Base-by-base conservation (phyloP, 2,888 invertebrate species). In the Noctua comes region DNA sequence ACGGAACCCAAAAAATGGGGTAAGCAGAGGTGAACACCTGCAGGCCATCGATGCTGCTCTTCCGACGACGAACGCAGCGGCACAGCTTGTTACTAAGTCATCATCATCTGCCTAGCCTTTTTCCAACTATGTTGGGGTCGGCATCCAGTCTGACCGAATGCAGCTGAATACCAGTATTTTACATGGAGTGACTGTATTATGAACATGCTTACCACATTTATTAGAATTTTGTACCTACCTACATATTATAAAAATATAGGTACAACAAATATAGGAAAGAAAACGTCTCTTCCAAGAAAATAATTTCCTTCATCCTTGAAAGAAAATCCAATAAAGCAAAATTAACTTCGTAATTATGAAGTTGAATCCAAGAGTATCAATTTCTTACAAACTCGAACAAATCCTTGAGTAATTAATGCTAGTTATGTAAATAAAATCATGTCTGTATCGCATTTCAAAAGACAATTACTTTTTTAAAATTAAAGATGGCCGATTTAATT, bases 301-400 rank as follows among this genome's bases (percentile, higher is more conserved):
- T 31, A 5, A n/a, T 54, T 43, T 31, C 7, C 21, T 62, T 65
- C 11, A 62, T 57, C n/a, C n/a, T 62, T 46, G 46, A 57, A 83
- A 83, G 80, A 46, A 77, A 77, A 83, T 48, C 36, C 46, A 71
- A 83, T 81, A 77, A 71, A 68, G 31, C n/a, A 43, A 69, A 64
- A 81, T 83, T 83, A 81, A 71, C 83, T 77, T 83, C 54, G 36
- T 48, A 57, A 72, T 83, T 78, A 78, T 36, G 40, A 83, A 78
- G 71, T 81, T 43, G 27, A 57, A 48, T 48, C 31, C 31, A 54
- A 68, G 46, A 31, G 54, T 62, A 71, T 81, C 68, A 48, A 71
- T 83, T 83, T 77, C 54, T 57, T 7, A 36, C 13, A 71, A 78
- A 77, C 62, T 77, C n/a, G 16, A 62, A 71, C 62, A 27, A 64